Percentiles rank a stretch among this genome's conserved stretches.
Evolutionary conservation across 2,888 invertebrate genomes (phyloP).

Genomic region (Eupithecia inturbata): DNA sequence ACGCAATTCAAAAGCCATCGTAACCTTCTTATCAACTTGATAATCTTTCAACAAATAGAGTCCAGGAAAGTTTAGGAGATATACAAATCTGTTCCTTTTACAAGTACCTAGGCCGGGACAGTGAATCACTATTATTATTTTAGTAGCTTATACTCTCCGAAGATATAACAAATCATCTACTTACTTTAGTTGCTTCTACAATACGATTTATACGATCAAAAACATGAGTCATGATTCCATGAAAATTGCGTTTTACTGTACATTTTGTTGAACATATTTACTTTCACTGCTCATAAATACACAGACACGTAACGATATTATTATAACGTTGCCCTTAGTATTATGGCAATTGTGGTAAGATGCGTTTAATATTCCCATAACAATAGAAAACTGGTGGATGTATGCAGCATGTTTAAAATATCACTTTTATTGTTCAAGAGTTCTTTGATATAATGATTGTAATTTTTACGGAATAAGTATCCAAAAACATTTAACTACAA

Average conservation of each 20-base stretch:
- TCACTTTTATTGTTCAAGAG: slow-evolving; percentile 19
- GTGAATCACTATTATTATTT: slow-evolving; percentile 80
- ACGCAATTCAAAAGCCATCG: slow-evolving; percentile 3
- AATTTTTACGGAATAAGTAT: not conserved
- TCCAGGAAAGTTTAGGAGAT: not conserved
- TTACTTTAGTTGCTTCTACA: slow-evolving; percentile 51
- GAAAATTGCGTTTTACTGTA: slow-evolving; percentile 62
- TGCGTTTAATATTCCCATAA: slow-evolving; percentile 30
- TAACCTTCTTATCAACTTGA: not conserved
- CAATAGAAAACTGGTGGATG: slow-evolving; percentile 32
- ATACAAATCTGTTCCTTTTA: slow-evolving; percentile 4
- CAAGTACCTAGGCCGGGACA: slow-evolving; percentile 31
- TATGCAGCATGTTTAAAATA: slow-evolving; percentile 19
- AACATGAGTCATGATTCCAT: slow-evolving; percentile 74
- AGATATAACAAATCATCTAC: slow-evolving; percentile 78
- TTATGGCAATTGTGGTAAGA: slow-evolving; percentile 33
- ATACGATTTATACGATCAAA: slow-evolving; percentile 50
- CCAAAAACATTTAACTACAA: not conserved
- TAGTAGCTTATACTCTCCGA: slow-evolving; percentile 75
- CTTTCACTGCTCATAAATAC: slow-evolving; percentile 55
- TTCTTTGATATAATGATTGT: slow-evolving; percentile 8
- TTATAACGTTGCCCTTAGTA: slow-evolving; percentile 32
- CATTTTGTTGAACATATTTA: slow-evolving; percentile 66
- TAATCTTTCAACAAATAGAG: slow-evolving; percentile 4
- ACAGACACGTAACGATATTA: slow-evolving; percentile 37